Evolutionary conservation across 2,888 invertebrate genomes (phyloP).

Genomic region (Nomada hirtipes): DNA sequence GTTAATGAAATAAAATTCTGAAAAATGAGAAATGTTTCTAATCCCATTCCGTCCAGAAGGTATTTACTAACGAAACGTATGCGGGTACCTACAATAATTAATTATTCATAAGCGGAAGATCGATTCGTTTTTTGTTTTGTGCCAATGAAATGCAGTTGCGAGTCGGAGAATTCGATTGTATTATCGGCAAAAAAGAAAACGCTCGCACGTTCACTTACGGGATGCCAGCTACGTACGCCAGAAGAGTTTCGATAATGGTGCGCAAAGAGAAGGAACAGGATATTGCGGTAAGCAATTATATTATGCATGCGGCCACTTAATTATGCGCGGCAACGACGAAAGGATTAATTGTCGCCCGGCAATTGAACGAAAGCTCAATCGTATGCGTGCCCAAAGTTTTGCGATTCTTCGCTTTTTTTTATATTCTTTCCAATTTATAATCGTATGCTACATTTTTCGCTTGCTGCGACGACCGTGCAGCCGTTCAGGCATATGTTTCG

Average conservation of each 20-base stretch:
- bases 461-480: slow-evolving; percentile 25
- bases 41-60: too few species aligned
- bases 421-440: neutral
- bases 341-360: neutral
- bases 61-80: too few species aligned
- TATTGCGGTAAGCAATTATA: slow-evolving; percentile 25
- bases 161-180: slow-evolving; percentile 26
- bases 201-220: slow-evolving; percentile 47
- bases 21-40: neutral
- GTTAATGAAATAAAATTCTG: neutral
- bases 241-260: slow-evolving; percentile 49
- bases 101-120: too few species aligned
- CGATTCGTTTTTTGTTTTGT: neutral
- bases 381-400: neutral
- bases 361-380: neutral
- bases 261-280: slow-evolving; percentile 37
- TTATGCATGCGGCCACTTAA: slow-evolving; percentile 6
- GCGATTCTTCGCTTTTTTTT: neutral
- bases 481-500: slow-evolving; percentile 46
- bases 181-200: slow-evolving; percentile 15
- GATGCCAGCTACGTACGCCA: slow-evolving; percentile 25
- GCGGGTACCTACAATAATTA: neutral
- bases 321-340: neutral
- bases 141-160: neutral
- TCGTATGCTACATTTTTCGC: slow-evolving; percentile 17